These are phyloP conservation scores for Pheucticus melanocephalus DNA, from an alignment of 2,113 vertebrate genomes.

Conservation along the genomic window DNA sequence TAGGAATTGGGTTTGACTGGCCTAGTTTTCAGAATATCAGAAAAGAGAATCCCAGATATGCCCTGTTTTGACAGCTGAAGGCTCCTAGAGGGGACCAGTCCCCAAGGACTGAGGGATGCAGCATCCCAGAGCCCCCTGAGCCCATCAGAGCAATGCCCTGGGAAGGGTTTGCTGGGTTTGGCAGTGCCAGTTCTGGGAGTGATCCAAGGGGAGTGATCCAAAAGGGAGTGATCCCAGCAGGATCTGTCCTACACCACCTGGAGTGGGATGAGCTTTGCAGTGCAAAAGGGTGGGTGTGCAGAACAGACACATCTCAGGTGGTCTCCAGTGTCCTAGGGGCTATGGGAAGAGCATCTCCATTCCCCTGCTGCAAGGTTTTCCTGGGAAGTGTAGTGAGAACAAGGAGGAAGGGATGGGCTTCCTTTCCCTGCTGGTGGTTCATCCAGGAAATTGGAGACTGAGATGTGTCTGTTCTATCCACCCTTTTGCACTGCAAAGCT, in stretches of 20 bases:
- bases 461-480: background rate
- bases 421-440: background rate
- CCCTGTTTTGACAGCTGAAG: background rate
- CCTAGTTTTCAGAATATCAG: background rate
- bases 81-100: background rate
- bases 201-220: no score
- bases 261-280: background rate
- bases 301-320: background rate
- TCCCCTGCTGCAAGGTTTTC: background rate
- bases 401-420: background rate
- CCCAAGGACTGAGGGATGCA: background rate
- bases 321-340: background rate
- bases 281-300: background rate
- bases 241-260: background rate
- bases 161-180: background rate
- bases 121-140: background rate
- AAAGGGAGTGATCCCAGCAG: background rate
- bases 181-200: background rate
- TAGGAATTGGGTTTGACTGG: background rate
- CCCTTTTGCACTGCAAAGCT: background rate
- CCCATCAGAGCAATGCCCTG: background rate
- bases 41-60: background rate
- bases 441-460: background rate
- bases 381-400: background rate
- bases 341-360: background rate